phyloP scores from a whole-genome alignment of 2,113 vertebrate species.

The Pycnonotus jocosus region DNA sequence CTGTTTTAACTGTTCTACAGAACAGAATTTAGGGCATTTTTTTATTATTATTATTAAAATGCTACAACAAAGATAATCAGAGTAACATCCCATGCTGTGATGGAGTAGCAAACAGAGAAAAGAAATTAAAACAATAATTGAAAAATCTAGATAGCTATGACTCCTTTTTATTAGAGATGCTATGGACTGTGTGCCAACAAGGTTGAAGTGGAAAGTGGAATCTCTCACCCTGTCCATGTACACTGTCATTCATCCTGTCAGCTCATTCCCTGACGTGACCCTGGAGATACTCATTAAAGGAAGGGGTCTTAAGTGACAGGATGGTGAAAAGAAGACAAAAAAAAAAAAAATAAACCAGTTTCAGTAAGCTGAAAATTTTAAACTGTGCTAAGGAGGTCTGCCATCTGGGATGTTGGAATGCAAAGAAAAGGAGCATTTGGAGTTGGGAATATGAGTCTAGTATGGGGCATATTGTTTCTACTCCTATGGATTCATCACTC shows the following conservation, averaged over 20 bases:
- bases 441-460: background rate
- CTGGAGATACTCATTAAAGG: background rate
- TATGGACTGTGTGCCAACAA: background rate
- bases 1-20: background rate
- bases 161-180: background rate
- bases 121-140: slow-evolving; percentile 32
- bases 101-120: background rate
- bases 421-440: slow-evolving; percentile 5
- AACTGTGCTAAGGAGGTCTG: background rate
- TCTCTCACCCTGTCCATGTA: background rate
- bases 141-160: slow-evolving; percentile 12
- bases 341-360: background rate
- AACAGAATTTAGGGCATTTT: background rate
- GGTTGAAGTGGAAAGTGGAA: background rate
- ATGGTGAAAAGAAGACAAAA: background rate
- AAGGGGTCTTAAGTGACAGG: background rate
- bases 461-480: background rate
- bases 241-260: background rate
- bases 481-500: background rate
- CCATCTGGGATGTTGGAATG: slow-evolving; percentile 1
- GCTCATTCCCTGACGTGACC: background rate
- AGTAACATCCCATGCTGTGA: background rate
- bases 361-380: background rate
- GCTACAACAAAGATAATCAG: background rate
- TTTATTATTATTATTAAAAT: background rate